Percentiles rank a stretch among this genome's conserved stretches.
Conservation (phyloP, 64 coral and sea anemone genomes). For the Porites australiensis region DNA sequence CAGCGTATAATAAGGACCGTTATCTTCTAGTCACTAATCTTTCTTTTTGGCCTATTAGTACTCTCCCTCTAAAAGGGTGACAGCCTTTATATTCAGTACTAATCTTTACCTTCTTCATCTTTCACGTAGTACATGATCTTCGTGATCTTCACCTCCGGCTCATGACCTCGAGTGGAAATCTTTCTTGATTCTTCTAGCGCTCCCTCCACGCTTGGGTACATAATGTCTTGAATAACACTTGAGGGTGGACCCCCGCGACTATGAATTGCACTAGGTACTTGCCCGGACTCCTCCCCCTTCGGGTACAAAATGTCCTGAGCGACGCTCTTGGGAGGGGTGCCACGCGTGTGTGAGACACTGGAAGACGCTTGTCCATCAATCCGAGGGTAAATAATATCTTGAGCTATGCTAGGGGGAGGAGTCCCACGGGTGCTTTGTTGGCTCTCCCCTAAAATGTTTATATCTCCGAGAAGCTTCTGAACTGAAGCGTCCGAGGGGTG, state of each 20-base stretch:
- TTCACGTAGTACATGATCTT: slow-evolving; percentile 82
- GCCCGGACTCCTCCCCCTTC: neutral
- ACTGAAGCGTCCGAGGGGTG: slow-evolving; percentile 86
- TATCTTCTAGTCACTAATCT: too few species aligned
- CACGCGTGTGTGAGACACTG: slow-evolving; percentile 1
- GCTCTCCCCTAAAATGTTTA: slow-evolving; percentile 60
- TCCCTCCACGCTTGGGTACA: slow-evolving; percentile 43
- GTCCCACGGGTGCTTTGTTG: slow-evolving; percentile 75
- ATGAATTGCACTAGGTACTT: neutral
- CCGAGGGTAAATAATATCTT: slow-evolving; percentile 74
- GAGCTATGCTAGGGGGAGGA: slow-evolving; percentile 67
- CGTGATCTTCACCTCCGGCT: slow-evolving; percentile 82
- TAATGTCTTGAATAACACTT: slow-evolving; percentile 60
- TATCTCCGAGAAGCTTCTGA: slow-evolving; percentile 78
- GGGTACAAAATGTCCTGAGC: slow-evolving; percentile 84
- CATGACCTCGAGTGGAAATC: slow-evolving; percentile 76
- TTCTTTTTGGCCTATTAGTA: too few species aligned
- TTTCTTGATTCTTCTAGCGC: neutral
- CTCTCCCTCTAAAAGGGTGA: too few species aligned
- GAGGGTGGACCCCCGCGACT: slow-evolving; percentile 36
- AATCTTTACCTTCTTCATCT: slow-evolving; percentile 59
- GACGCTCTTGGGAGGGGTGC: slow-evolving; percentile 60
- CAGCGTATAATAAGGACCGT: too few species aligned
- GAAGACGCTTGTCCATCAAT: neutral
- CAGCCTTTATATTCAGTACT: neutral